Conservation (phyloP, 2,888 invertebrate genomes). For the Anarsia innoxiella region DNA sequence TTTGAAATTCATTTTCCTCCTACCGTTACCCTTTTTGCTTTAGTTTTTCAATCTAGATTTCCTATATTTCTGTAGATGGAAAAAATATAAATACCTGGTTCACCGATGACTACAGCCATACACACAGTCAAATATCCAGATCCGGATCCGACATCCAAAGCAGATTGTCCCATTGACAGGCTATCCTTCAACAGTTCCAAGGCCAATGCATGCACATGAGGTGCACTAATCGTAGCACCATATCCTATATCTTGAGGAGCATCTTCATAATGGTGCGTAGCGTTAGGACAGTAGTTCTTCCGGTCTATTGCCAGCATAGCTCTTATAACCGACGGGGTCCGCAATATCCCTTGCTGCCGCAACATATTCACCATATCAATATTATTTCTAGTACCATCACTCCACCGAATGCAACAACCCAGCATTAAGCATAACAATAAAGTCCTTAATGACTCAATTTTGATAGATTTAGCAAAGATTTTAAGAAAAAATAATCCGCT, state of each 20-base stretch:
- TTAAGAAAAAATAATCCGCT: not conserved
- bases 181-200: not conserved
- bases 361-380: not conserved
- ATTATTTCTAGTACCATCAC: not conserved
- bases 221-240: not conserved
- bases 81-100: not conserved
- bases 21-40: no score
- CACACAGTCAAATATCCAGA: not conserved
- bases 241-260: not conserved
- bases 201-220: not conserved
- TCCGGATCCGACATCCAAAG: constrained; percentile 1
- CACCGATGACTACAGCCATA: not conserved
- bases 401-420: not conserved
- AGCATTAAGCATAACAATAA: not conserved
- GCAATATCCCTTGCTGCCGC: not conserved
- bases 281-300: not conserved
- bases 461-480: not conserved
- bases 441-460: not conserved
- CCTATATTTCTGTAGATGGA: no score
- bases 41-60: no score
- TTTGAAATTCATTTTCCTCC: no score
- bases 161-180: not conserved
- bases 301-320: not conserved
- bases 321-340: not conserved
- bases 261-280: not conserved